These are phyloP conservation scores for Gonioctena quinquepunctata DNA, from an alignment of 1,140 invertebrate species.

Conservation along the genomic window DNA sequence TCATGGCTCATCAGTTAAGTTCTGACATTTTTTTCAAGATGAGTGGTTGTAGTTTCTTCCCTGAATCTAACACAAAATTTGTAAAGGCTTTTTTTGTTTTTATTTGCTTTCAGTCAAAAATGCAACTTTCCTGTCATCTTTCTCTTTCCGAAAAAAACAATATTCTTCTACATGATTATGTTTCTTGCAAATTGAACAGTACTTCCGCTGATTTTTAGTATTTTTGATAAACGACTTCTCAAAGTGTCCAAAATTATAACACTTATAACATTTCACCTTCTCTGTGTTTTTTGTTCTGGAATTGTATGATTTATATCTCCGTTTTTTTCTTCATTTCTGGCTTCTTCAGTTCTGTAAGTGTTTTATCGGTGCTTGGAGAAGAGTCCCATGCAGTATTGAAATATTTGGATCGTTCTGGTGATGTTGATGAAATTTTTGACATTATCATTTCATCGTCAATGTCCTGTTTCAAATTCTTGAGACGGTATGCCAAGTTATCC, in stretches of 20 bases:
- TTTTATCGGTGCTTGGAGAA: slow-evolving; percentile 23
- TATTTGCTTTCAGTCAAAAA: not conserved
- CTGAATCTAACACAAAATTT: slow-evolving; percentile 9
- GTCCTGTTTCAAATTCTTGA: slow-evolving; percentile 35
- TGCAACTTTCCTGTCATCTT: not conserved
- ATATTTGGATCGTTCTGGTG: not conserved
- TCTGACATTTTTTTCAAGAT: no score
- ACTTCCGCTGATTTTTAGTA: not conserved
- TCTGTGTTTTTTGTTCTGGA: not conserved
- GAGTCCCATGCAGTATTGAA: slow-evolving; percentile 33
- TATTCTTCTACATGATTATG: no score
- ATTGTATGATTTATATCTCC: slow-evolving; percentile 9
- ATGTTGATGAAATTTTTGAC: slow-evolving; percentile 43
- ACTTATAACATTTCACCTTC: not conserved
- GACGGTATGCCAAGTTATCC: slow-evolving; percentile 17
- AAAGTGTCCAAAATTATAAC: not conserved
- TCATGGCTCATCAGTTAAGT: no score
- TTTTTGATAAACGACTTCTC: not conserved
- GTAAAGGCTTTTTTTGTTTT: not conserved
- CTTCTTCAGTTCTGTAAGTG: slow-evolving; percentile 21
- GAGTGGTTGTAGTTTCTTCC: no score
- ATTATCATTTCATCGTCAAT: slow-evolving; percentile 40
- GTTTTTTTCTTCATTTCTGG: not conserved
- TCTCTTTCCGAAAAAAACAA: not conserved
- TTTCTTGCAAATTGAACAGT: not conserved